A percentile compares a stretch with the other conserved stretches of the same genome.
Evolutionary conservation across 2,888 invertebrate genomes (phyloP).

Genomic region (Cataglyphis cursor): DNA sequence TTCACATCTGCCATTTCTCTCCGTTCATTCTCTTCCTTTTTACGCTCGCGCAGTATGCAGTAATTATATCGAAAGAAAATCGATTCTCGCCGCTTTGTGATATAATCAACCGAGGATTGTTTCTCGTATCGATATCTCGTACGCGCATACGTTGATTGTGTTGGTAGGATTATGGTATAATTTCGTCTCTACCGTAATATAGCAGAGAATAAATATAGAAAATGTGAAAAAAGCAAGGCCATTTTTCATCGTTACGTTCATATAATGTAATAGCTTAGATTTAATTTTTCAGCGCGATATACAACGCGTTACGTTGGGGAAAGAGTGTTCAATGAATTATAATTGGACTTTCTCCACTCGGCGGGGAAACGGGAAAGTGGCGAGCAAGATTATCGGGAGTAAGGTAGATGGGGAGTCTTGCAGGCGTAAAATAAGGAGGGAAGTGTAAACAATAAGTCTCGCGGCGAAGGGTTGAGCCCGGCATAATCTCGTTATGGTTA

Average conservation of each 20-base stretch:
- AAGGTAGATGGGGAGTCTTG: slow-evolving; percentile 56
- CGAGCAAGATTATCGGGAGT: slow-evolving; percentile 40
- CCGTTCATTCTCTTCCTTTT: slow-evolving; percentile 36
- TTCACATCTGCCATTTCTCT: slow-evolving; percentile 60
- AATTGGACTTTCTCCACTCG: slow-evolving; percentile 37
- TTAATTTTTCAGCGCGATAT: slow-evolving; percentile 23
- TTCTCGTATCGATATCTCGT: neutral
- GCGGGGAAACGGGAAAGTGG: slow-evolving; percentile 34
- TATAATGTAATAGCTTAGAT: slow-evolving; percentile 22
- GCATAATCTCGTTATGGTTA: slow-evolving; percentile 82
- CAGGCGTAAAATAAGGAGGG: slow-evolving; percentile 71
- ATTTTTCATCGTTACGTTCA: slow-evolving; percentile 20
- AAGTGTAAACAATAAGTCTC: slow-evolving; percentile 82
- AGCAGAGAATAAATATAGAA: neutral
- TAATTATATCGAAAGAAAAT: slow-evolving; percentile 63
- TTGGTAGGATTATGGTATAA: neutral
- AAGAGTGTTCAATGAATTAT: slow-evolving; percentile 40
- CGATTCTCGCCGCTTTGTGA: slow-evolving; percentile 53
- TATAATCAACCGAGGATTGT: slow-evolving; percentile 1
- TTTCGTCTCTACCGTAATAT: neutral
- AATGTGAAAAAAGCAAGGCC: neutral
- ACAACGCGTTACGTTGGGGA: slow-evolving; percentile 2
- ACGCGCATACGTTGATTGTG: neutral
- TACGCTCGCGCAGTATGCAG: slow-evolving; percentile 39
- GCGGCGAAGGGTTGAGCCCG: slow-evolving; percentile 70